phyloP scores from a whole-genome alignment of 2,888 invertebrate species.

The Teleogryllus oceanicus region DNA sequence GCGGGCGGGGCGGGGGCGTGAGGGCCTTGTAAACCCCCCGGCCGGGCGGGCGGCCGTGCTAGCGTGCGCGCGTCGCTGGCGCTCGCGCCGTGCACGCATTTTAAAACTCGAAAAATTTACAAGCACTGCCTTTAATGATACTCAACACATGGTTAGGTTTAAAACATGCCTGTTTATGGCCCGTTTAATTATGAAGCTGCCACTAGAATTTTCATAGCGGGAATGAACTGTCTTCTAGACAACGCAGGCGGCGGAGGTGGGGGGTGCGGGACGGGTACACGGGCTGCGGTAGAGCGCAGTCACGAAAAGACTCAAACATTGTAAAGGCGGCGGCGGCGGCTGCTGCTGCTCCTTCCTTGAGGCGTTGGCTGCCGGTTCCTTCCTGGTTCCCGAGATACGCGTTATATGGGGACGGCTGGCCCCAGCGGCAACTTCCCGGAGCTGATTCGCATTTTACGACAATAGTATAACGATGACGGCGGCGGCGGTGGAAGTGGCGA shows the following conservation, averaged over 20 bases:
- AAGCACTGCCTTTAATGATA: slow-evolving; percentile 18
- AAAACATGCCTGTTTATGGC: slow-evolving; percentile 18
- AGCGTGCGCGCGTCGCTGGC: neutral
- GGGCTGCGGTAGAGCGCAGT: neutral
- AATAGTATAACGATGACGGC: neutral
- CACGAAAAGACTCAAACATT: no score
- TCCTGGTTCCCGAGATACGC: no score
- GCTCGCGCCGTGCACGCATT: neutral
- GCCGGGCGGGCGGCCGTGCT: neutral
- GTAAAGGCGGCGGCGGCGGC: no score
- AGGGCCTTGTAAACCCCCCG: neutral
- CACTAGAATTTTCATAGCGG: slow-evolving; percentile 18
- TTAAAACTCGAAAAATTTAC: slow-evolving; percentile 6
- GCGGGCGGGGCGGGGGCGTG: neutral
- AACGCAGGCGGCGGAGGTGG: neutral
- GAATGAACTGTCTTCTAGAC: neutral
- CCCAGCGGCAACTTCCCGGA: neutral
- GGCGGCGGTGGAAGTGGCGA: neutral
- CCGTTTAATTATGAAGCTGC: neutral
- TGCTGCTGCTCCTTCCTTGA: no score
- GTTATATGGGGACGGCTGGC: no score
- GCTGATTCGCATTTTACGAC: slow-evolving; percentile 1
- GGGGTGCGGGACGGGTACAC: neutral
- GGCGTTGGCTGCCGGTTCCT: no score
- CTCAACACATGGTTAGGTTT: slow-evolving; percentile 18